Evolutionary conservation across 2,113 vertebrate genomes (phyloP).

Genomic region (Jacana jacana): DNA sequence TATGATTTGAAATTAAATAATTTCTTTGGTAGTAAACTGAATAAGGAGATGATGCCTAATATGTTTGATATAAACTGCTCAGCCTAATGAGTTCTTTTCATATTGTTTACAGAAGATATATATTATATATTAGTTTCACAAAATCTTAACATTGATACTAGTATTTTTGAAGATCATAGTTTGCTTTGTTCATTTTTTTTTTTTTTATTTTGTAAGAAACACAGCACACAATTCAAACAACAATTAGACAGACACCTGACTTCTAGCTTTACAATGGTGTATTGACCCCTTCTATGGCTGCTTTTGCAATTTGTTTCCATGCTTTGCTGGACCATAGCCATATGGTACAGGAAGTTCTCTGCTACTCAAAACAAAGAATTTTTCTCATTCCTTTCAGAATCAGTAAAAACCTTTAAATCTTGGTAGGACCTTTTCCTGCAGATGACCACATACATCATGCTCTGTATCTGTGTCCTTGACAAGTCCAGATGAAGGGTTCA

Average conservation of each 20-base stretch:
- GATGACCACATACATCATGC: fast-evolving
- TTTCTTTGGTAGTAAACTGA: slow-evolving; percentile 66
- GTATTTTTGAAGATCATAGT: not conserved
- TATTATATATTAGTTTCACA: not conserved
- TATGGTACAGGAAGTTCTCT: not conserved
- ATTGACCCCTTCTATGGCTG: not conserved
- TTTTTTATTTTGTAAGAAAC: not conserved
- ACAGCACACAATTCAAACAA: not conserved
- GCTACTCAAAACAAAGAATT: not conserved
- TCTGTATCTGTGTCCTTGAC: not conserved
- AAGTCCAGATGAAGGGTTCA: not conserved
- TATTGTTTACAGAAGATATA: slow-evolving; percentile 31
- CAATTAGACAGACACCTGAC: not conserved
- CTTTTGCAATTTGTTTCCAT: not conserved
- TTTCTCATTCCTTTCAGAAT: not conserved
- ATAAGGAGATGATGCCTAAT: slow-evolving; percentile 64
- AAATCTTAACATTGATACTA: not conserved
- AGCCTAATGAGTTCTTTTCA: not conserved
- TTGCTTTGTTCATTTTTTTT: not conserved
- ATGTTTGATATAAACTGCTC: slow-evolving; percentile 45
- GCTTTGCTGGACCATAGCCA: not conserved
- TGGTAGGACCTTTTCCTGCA: not conserved
- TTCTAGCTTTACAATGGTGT: not conserved
- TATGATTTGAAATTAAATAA: slow-evolving; percentile 82
- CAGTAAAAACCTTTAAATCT: not conserved